A percentile compares a stretch with the other conserved stretches of the same genome.
Conservation (phyloP, 2,797 vertebrate genomes). For the Sebastes taczanowskii region DNA sequence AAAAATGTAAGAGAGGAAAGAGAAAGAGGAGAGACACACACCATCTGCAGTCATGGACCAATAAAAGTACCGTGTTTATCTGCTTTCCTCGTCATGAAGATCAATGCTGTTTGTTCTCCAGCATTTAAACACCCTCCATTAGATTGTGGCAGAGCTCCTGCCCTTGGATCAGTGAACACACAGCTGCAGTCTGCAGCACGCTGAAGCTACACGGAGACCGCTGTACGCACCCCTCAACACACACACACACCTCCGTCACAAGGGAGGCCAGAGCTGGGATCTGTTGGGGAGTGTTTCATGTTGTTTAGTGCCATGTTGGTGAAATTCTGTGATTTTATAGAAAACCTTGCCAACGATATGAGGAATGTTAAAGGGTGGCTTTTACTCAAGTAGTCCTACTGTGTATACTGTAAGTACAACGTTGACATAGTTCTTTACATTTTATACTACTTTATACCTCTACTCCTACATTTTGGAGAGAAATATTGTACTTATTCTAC, state of each 20-base stretch:
- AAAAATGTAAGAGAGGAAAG: constrained; percentile 12
- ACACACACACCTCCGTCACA: not conserved
- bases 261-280: constrained; percentile 3
- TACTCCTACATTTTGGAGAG: not conserved
- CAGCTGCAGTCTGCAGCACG: constrained; percentile 28
- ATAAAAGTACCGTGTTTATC: constrained; percentile 1
- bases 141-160: constrained; percentile 40
- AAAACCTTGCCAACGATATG: not conserved
- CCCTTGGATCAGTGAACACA: constrained; percentile 41
- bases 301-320: not conserved
- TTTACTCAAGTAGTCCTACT: not conserved
- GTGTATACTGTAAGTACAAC: not conserved
- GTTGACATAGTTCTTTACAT: not conserved
- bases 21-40: constrained; percentile 11
- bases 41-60: constrained; percentile 24
- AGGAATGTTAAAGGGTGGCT: not conserved
- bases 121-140: constrained; percentile 47
- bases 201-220: not conserved
- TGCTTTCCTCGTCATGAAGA: constrained; percentile 40
- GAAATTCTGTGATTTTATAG: not conserved
- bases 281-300: not conserved
- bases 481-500: not conserved
- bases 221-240: not conserved
- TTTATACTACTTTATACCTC: not conserved
- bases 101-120: constrained; percentile 60